A percentile compares a stretch with the other conserved stretches of the same genome.
phyloP scores from a whole-genome alignment of 2,888 invertebrate species.

The Plutella xylostella region DNA sequence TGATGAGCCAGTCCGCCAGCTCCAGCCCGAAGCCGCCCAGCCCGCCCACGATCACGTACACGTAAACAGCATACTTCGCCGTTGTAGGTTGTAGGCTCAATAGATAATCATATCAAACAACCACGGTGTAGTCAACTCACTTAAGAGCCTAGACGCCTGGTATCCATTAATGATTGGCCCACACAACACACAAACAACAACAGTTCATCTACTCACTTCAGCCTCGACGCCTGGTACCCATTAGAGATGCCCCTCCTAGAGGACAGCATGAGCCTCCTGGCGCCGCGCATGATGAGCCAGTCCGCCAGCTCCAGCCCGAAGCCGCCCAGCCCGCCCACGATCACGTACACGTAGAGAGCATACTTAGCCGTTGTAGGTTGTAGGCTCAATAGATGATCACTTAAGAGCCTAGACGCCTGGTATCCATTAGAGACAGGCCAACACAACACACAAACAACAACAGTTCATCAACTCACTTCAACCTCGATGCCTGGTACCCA shows the following conservation, averaged over 20 bases:
- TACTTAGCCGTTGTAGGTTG: too few relatives aligned
- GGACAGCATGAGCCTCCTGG: conserved; percentile 80
- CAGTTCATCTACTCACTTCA: conserved; percentile 60
- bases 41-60: conserved; percentile 79
- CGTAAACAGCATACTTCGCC: too few relatives aligned
- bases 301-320: conserved; percentile 91
- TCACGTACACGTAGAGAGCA: conserved; percentile 66
- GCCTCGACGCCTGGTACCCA: conserved; percentile 83
- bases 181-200: too few relatives aligned
- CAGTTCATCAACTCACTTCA: conserved; percentile 60
- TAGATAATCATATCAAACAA: too few relatives aligned
- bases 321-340: conserved; percentile 89
- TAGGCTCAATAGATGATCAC: too few relatives aligned
- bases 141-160: too few relatives aligned
- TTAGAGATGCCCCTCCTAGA: conserved; percentile 83
- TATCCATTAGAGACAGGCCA: too few relatives aligned
- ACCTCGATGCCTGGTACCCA: conserved; percentile 83
- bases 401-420: too few relatives aligned
- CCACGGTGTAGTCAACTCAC: too few relatives aligned
- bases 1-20: conserved; percentile 85
- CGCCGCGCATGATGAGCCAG: conserved; percentile 88
- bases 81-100: too few relatives aligned
- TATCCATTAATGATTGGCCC: too few relatives aligned
- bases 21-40: conserved; percentile 95
- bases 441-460: too few relatives aligned